phyloP scores from a whole-genome alignment of 2,888 invertebrate genomes.

The Leptopilina drosophilae region DNA sequence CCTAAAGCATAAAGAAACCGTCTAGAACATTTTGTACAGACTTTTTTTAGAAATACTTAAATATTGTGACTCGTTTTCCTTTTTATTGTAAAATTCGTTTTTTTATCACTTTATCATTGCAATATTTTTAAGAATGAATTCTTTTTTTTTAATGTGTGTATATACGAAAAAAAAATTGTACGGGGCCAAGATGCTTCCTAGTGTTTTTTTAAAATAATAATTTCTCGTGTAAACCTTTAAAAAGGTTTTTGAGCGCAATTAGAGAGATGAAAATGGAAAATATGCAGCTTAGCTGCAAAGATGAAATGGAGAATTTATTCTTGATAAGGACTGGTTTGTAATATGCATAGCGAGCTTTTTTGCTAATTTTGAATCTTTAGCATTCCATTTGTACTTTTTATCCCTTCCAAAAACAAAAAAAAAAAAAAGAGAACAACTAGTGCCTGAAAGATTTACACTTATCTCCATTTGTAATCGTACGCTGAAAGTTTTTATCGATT shows the following conservation, averaged over 20 bases:
- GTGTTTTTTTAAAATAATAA: background rate
- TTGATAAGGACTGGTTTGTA: constrained; percentile 32
- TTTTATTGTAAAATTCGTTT: background rate
- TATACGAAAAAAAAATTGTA: constrained; percentile 23
- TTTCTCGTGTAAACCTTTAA: background rate
- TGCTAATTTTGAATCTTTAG: constrained; percentile 42
- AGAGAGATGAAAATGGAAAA: background rate
- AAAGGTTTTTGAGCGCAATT: constrained; percentile 1
- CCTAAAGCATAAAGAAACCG: constrained; percentile 11
- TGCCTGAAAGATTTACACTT: constrained; percentile 54
- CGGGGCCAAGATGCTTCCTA: constrained; percentile 37
- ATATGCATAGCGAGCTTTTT: constrained; percentile 19
- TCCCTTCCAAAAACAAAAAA: constrained; percentile 44
- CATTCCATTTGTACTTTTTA: constrained; percentile 52
- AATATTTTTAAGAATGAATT: background rate
- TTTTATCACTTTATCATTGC: background rate
- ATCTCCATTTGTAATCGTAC: constrained; percentile 52
- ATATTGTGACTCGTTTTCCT: background rate
- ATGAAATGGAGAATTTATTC: constrained; percentile 11
- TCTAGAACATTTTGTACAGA: constrained; percentile 32
- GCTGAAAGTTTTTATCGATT: constrained; percentile 56
- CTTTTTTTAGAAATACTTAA: background rate
- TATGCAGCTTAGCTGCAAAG: background rate
- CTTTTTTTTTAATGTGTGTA: constrained; percentile 13
- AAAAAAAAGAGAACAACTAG: constrained; percentile 49